These are phyloP conservation scores for Aphaenogaster ashmeadi DNA, from an alignment of 1,140 invertebrate genomes.

Conservation along the genomic window DNA sequence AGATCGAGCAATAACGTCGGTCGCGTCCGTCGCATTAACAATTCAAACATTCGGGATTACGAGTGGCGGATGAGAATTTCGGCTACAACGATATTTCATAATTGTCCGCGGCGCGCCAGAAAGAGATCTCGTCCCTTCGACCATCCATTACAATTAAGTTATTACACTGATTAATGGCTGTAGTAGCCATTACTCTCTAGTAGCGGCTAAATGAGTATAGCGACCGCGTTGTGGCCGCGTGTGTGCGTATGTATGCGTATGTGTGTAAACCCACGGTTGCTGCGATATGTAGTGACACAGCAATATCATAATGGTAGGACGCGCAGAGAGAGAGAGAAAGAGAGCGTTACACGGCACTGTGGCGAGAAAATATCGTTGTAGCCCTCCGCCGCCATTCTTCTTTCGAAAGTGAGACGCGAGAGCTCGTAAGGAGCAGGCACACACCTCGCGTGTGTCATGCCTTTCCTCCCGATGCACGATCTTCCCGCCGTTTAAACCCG, in stretches of 20 bases:
- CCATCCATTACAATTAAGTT: constrained; percentile 62
- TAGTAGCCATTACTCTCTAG: constrained; percentile 32
- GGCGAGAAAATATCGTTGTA: constrained; percentile 24
- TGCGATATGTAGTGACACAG: constrained; percentile 23
- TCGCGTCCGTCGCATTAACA: background rate
- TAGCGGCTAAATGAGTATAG: constrained; percentile 37
- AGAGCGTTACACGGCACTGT: background rate
- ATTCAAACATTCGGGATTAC: background rate
- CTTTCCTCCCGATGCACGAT: background rate
- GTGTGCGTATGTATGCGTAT: too few relatives aligned
- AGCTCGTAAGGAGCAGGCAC: background rate
- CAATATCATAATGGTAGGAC: constrained; percentile 35
- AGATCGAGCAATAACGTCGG: background rate
- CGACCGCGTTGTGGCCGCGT: constrained; percentile 5
- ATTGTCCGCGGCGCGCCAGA: constrained; percentile 1
- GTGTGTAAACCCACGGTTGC: background rate
- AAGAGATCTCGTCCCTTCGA: constrained; percentile 32
- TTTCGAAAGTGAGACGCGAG: background rate
- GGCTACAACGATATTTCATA: constrained; percentile 44
- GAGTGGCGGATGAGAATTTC: background rate
- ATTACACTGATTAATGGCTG: constrained; percentile 58
- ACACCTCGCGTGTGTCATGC: background rate
- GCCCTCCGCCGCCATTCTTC: background rate
- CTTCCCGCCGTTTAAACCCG: background rate
- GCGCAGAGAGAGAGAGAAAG: background rate